Evolutionary conservation across 2,888 invertebrate species (phyloP).

Genomic region (Erannis defoliaria): DNA sequence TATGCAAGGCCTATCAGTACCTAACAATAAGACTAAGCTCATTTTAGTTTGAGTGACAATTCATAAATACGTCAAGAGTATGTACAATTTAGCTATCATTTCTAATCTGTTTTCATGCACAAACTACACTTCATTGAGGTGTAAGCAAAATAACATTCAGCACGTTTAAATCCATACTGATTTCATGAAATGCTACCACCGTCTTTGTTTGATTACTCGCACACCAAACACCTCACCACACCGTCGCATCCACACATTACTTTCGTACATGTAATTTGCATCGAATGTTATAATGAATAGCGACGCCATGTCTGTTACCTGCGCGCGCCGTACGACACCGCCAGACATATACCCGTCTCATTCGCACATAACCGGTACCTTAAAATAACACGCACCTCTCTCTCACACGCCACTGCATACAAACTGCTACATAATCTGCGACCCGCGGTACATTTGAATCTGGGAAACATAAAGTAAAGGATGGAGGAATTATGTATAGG

Average conservation of each 20-base stretch:
- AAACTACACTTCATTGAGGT: neutral
- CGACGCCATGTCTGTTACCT: slow-evolving; percentile 75
- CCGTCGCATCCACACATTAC: slow-evolving; percentile 51
- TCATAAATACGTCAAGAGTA: too few species aligned
- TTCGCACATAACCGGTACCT: slow-evolving; percentile 28
- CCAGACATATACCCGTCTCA: slow-evolving; percentile 42
- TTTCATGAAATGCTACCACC: too few species aligned
- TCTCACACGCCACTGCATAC: slow-evolving; percentile 17
- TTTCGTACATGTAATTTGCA: slow-evolving; percentile 54
- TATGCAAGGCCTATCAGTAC: too few species aligned
- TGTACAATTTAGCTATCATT: too few species aligned
- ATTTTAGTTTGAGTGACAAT: neutral
- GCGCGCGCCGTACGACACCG: slow-evolving; percentile 39
- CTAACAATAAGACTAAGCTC: too few species aligned
- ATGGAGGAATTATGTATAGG: slow-evolving; percentile 5
- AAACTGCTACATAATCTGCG: slow-evolving; percentile 18
- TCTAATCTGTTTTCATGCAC: neutral
- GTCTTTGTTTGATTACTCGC: too few species aligned
- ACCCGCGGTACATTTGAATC: slow-evolving; percentile 8
- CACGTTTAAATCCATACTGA: slow-evolving; percentile 14
- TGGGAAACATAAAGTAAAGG: slow-evolving; percentile 1
- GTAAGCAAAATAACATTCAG: neutral
- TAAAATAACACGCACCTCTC: neutral
- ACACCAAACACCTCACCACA: neutral
- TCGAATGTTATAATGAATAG: slow-evolving; percentile 66